These are phyloP conservation scores for Leuciscus idus DNA, from an alignment of 2,113 vertebrate species.

Conservation along the genomic window DNA sequence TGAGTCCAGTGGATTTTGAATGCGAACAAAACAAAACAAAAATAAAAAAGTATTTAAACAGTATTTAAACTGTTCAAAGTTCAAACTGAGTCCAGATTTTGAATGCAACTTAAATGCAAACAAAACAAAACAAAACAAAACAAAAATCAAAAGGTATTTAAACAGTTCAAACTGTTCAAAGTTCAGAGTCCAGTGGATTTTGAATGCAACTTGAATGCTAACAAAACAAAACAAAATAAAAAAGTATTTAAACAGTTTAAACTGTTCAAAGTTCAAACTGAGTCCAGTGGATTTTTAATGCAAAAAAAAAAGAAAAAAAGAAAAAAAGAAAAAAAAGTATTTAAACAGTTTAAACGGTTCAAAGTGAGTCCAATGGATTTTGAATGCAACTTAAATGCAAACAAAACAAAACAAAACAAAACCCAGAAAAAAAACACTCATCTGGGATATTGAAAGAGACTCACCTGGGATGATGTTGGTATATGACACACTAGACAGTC, in stretches of 20 bases:
- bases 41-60: too few species aligned
- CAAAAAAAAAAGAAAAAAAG: neutral
- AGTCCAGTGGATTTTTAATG: neutral
- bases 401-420: constrained; percentile 27
- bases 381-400: too few species aligned
- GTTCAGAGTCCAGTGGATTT: neutral
- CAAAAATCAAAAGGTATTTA: neutral
- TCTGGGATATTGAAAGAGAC: neutral
- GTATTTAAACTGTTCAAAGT: neutral
- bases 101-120: neutral
- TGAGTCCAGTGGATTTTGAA: neutral
- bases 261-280: neutral
- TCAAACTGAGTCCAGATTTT: neutral
- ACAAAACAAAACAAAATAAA: neutral
- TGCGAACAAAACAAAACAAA: neutral
- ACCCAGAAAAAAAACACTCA: too few species aligned
- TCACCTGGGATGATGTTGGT: constrained; percentile 85
- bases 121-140: neutral
- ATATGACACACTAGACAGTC: constrained; percentile 92
- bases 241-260: too few species aligned
- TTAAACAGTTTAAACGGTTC: too few species aligned
- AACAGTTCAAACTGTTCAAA: neutral
- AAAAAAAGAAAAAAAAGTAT: neutral
- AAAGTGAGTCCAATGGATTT: too few species aligned
- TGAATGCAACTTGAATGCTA: neutral